Base-by-base conservation (phyloP, 1,140 invertebrate species). In the Chrysopa pallens region DNA sequence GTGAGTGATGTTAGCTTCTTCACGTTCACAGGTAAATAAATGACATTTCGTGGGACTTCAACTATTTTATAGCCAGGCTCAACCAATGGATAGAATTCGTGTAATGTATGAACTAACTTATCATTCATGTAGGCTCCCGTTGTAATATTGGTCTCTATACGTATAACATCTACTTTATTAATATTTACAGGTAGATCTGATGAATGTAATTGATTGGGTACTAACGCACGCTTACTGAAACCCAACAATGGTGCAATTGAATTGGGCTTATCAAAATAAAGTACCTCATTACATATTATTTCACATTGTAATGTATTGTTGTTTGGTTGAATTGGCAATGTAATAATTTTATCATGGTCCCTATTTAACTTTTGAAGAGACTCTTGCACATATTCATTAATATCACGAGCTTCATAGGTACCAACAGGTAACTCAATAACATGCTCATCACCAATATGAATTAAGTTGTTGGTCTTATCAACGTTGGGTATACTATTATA, bases 1-100 rank as follows among this genome's bases (percentile, higher is more conserved):
- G 43, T 39, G 14, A 56, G 37, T 39, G 49, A 12, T 37, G 43
- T 43, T 43, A 55, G 52, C 40, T 23, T 36, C 4, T 40, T 45
- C 1, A 43, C 44, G 35, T 48, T 54, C 11, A 60, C 44, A 42
- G 47, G 55, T 42, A 57, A 43, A 51, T 59, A 60, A 46, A 59
- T 60, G 28, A 58, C 46, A 31, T 50, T 43, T 23, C n/a, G n/a
- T 15, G 50, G 48, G 17, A 40, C 37, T 49, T 53, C 50, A 1
- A 50, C 43, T 39, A 54, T 50, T 47, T 54, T 53, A 50, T 50
- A 57, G 12, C 49, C 50, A 11, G 51, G 46, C 15, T 45, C 42
- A 27, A 55, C 48, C 8, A 33, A 40, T 11, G 48, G 44, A 29
- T 48, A 52, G 48, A 60, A 57, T 39, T 55, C 43, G 42, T 58